Percentiles rank a stretch among this genome's conserved stretches.
phyloP scores from a whole-genome alignment of 2,888 invertebrate species.

The Cybosia mesomella region DNA sequence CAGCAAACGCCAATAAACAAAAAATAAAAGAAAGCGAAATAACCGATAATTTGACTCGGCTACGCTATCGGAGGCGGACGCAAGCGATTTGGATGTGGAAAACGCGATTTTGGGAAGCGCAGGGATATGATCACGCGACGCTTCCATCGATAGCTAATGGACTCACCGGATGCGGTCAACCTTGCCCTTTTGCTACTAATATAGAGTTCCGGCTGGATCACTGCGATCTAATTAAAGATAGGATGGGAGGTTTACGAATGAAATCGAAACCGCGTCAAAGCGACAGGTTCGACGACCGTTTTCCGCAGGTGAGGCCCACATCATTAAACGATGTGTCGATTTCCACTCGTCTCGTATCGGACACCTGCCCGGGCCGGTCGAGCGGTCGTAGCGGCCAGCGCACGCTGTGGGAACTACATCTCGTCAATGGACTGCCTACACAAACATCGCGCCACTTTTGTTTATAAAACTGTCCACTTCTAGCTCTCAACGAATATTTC shows the following conservation, averaged over 20 bases:
- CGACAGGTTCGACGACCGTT: constrained; percentile 61
- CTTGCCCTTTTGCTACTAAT: constrained; percentile 63
- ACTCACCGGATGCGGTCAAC: constrained; percentile 65
- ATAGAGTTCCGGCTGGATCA: constrained; percentile 58
- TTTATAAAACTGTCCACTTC: constrained; percentile 86
- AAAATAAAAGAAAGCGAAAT: constrained; percentile 84
- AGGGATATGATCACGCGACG: constrained; percentile 73
- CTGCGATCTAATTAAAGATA: constrained; percentile 62
- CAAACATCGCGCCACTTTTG: constrained; percentile 74
- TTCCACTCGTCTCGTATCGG: constrained; percentile 67
- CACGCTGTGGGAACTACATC: constrained; percentile 77
- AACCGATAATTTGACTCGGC: constrained; percentile 78
- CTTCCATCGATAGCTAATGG: constrained; percentile 53
- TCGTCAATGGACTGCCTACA: constrained; percentile 79
- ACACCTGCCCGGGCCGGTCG: constrained; percentile 72
- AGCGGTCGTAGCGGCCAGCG: constrained; percentile 44
- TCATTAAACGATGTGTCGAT: constrained; percentile 68
- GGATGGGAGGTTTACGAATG: constrained; percentile 59
- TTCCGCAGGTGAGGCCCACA: constrained; percentile 66
- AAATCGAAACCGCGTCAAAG: constrained; percentile 69
- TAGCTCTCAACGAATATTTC: constrained; percentile 70
- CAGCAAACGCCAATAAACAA: constrained; percentile 72
- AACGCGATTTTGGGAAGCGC: constrained; percentile 75
- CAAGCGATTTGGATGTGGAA: constrained; percentile 70
- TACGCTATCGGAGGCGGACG: constrained; percentile 76